Evolutionary conservation across 64 coral and sea anemone genomes (phyloP).

Genomic region (Montipora efflorescens): DNA sequence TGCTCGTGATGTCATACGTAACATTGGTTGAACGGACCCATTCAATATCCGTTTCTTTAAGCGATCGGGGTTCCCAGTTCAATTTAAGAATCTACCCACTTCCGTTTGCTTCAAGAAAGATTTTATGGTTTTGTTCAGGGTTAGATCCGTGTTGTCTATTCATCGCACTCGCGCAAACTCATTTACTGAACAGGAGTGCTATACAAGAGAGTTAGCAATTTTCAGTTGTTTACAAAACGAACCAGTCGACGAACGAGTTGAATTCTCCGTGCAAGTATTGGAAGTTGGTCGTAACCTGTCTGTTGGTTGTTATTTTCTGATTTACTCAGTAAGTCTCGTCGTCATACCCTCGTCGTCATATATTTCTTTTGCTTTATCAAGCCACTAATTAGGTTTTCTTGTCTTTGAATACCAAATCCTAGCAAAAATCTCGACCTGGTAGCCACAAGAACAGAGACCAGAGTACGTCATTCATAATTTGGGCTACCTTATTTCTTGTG

Average conservation of each 20-base stretch:
- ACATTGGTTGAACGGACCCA: slow-evolving; percentile 10
- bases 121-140: neutral
- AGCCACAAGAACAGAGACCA: neutral
- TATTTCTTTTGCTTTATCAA: neutral
- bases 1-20: slow-evolving; percentile 11
- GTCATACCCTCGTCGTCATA: no score
- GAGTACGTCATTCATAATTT: neutral
- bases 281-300: neutral
- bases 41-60: neutral
- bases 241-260: neutral
- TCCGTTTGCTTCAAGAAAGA: neutral
- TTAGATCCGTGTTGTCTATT: neutral
- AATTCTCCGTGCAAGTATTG: neutral
- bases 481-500: neutral
- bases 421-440: neutral
- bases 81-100: neutral
- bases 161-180: neutral
- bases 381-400: neutral
- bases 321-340: neutral
- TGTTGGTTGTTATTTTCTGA: neutral
- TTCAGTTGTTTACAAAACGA: slow-evolving; percentile 17
- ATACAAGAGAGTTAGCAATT: neutral
- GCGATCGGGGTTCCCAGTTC: neutral
- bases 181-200: neutral
- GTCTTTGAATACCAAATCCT: neutral